phyloP scores from a whole-genome alignment of 2,113 vertebrate species.

The Heterotilapia buettikoferi region DNA sequence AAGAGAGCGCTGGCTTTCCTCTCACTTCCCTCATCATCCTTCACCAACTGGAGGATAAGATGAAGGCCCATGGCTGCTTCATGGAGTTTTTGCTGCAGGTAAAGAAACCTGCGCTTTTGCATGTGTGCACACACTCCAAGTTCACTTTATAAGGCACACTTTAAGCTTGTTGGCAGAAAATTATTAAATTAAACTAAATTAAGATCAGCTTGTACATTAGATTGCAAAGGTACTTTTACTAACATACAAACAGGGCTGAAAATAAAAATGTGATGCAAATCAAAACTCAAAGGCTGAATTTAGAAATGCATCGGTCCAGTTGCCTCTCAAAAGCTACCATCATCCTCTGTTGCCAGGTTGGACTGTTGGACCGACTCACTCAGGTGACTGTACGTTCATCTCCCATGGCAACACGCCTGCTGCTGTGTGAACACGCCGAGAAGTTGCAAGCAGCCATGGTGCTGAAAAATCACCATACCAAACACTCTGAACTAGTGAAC shows the following conservation, averaged over 20 bases:
- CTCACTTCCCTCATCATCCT: conserved; percentile 93
- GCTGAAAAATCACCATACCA: conserved; percentile 89
- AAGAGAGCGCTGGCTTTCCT: conserved; percentile 86
- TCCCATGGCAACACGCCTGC: conserved; percentile 80
- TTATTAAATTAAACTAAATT: background rate
- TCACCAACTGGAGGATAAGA: conserved; percentile 95
- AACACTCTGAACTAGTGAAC: conserved; percentile 82
- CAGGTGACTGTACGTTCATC: conserved; percentile 69
- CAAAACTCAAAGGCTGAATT: background rate
- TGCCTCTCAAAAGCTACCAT: background rate
- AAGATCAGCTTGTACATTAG: background rate
- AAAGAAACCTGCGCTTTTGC: background rate
- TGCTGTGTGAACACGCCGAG: conserved; percentile 92
- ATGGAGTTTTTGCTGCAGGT: conserved; percentile 94
- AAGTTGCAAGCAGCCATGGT: conserved; percentile 86
- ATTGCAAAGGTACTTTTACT: fast-evolving
- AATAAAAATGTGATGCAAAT: background rate
- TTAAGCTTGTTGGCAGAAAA: background rate
- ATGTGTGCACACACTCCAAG: background rate
- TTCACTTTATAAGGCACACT: background rate
- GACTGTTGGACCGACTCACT: conserved; percentile 78
- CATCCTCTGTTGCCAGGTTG: conserved; percentile 71
- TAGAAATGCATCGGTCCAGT: background rate
- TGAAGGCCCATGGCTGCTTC: conserved; percentile 92
- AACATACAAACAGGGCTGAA: fast-evolving